phyloP scores from a whole-genome alignment of 2,113 vertebrate genomes.

The Suncus etruscus region DNA sequence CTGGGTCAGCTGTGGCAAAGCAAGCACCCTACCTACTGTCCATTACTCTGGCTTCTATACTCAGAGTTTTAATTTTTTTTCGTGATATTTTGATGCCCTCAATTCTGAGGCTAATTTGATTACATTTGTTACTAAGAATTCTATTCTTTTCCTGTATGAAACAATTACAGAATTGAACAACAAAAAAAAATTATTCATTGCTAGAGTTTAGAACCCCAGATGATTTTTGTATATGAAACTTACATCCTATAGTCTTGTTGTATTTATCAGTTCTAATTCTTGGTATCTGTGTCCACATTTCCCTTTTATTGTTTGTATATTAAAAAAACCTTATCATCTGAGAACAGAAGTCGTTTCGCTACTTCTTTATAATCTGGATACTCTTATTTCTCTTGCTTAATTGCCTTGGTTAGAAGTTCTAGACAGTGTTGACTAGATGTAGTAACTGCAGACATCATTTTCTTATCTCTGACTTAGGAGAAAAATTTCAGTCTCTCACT shows the following conservation, averaged over 20 bases:
- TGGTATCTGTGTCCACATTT: background rate
- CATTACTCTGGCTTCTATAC: too few species aligned
- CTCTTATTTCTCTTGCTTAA: constrained; percentile 40
- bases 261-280: background rate
- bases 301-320: background rate
- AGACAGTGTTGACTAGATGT: background rate
- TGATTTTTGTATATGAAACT: too few species aligned
- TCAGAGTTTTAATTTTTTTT: background rate
- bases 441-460: background rate
- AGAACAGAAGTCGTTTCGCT: background rate
- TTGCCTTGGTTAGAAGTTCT: background rate
- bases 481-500: background rate
- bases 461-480: background rate
- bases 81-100: background rate
- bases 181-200: background rate
- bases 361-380: background rate
- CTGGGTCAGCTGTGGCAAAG: too few species aligned
- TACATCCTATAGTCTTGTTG: background rate
- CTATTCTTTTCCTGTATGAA: background rate
- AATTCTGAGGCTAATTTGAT: background rate
- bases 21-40: too few species aligned
- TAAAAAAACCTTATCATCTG: background rate
- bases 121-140: constrained; percentile 22
- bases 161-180: background rate
- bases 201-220: background rate